Base-by-base conservation (phyloP, 2,113 vertebrate species). In the Synodontis membranacea region DNA sequence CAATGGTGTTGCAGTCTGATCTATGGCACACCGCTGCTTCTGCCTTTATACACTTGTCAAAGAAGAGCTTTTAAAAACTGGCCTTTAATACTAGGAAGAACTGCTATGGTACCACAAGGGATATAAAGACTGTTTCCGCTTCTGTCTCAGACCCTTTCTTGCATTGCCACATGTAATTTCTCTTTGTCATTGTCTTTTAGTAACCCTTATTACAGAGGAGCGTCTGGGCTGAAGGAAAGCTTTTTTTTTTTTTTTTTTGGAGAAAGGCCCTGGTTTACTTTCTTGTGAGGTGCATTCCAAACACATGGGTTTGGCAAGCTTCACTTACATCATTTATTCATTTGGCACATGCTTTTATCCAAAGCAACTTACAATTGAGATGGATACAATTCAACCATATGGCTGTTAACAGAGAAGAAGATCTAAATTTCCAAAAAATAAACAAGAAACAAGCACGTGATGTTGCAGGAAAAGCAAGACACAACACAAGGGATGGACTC, bases 1-100 rank as follows among this genome's bases (percentile, higher is more conserved):
- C 91, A 92, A 92, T 91, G 72, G 90, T 46, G 74, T 75, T 82
- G 87, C 89, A 91, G 88, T 88, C 93, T 94, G 93, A 94, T 94
- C 90, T 93, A 94, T 92, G 88, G 90, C 88, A 76, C 90, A 84
- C 84, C 85, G 86, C 90, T 86, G 89, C 87, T 89, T 87, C 86
- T 11, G 87, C 86, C 88, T 92, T 93, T 93, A 90, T 92, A 86
- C 34, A 81, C 52, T 62, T 78, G 89, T 91, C 91, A 87, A 86
- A 92, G 91, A 91, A 80, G 78, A 70, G 89, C 84, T 89, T 87
- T 90, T 89, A 86, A 90, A 91, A 87, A 89, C 60, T 72, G 52
- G 83, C 86, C 89, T 84, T 90, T 87, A 88, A 86, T 80, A 82
- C 86, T 80, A 76, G 76, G 56, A 82, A 88, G 84, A 87, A 75